Evolutionary conservation across 2,113 vertebrate species (phyloP).

Genomic region (Pterocles gutturalis): DNA sequence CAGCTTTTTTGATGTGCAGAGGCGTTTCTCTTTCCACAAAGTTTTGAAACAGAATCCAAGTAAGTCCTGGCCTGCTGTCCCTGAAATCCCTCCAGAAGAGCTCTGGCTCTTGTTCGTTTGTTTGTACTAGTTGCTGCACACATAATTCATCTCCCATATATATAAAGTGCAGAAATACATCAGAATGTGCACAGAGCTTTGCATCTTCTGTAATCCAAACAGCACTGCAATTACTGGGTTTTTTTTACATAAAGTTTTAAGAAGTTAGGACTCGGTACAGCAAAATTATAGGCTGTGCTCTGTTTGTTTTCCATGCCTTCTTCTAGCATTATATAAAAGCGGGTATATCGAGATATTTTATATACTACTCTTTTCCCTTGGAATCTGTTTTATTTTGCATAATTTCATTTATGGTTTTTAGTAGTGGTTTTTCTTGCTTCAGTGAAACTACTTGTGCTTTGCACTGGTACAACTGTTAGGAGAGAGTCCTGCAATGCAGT

Average conservation of each 20-base stretch:
- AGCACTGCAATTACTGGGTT: background rate
- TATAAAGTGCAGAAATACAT: constrained; percentile 44
- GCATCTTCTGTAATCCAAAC: constrained; percentile 16
- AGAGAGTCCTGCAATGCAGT: background rate
- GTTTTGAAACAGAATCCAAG: constrained; percentile 63
- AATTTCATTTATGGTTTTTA: background rate
- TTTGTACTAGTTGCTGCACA: constrained; percentile 37
- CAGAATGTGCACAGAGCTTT: background rate
- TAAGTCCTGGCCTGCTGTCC: constrained; percentile 61
- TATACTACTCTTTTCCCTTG: background rate
- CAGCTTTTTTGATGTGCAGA: constrained; percentile 36
- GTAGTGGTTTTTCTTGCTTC: background rate
- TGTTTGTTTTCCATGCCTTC: background rate
- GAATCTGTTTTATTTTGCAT: background rate
- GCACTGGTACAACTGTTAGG: background rate
- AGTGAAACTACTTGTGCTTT: background rate
- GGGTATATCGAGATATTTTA: background rate
- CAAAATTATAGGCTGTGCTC: background rate
- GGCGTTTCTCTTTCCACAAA: constrained; percentile 32
- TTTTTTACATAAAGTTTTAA: background rate
- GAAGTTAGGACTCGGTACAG: background rate
- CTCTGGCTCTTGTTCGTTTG: constrained; percentile 39
- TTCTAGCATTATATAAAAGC: background rate
- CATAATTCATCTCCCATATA: background rate
- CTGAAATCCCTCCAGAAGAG: constrained; percentile 32